These are phyloP conservation scores for Drosophila meridionalis DNA, from an alignment of 2,888 invertebrate genomes.

Conservation along the genomic window DNA sequence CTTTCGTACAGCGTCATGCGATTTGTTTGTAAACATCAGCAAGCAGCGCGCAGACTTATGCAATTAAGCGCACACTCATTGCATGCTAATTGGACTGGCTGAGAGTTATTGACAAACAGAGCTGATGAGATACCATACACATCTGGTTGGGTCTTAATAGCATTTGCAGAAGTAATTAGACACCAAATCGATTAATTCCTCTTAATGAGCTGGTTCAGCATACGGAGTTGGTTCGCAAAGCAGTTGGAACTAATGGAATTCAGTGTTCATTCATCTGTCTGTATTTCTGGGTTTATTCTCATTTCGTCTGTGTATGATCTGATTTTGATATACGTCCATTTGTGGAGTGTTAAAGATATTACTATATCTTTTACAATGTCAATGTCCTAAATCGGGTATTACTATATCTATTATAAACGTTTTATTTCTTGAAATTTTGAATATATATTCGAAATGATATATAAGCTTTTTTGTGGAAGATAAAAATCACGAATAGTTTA, in stretches of 20 bases:
- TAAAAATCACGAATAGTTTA: too few relatives aligned
- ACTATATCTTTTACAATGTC: too few relatives aligned
- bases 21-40: constrained; percentile 17
- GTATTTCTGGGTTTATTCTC: too few relatives aligned
- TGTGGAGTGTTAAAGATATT: too few relatives aligned
- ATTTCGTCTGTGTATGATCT: too few relatives aligned
- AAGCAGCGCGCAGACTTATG: constrained; percentile 6
- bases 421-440: too few relatives aligned
- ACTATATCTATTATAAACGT: too few relatives aligned
- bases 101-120: constrained; percentile 1
- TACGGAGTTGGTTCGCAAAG: neutral
- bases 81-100: neutral
- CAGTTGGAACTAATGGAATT: neutral
- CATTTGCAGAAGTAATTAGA: neutral
- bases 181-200: neutral
- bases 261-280: neutral
- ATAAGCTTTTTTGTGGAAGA: too few relatives aligned
- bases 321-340: too few relatives aligned
- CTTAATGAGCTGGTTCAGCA: neutral
- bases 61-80: constrained; percentile 17
- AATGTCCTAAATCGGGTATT: too few relatives aligned
- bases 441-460: too few relatives aligned
- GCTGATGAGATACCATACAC: neutral
- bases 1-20: constrained; percentile 23
- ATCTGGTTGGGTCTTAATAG: neutral